Base-by-base conservation (phyloP, 2,113 vertebrate genomes). In the Oryzias curvinotus region DNA sequence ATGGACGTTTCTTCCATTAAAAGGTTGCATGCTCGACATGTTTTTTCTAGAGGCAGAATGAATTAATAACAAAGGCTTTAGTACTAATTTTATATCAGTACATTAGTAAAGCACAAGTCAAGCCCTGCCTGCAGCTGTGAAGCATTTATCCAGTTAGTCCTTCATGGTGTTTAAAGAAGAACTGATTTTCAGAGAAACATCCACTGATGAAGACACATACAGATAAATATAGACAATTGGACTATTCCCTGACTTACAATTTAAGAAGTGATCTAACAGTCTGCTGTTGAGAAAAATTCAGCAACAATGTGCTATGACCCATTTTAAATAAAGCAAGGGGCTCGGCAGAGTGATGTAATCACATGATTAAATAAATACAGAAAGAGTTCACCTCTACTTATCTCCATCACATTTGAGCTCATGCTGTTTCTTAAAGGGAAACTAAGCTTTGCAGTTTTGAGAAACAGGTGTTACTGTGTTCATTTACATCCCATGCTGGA, bases 121-220 rank as follows among this genome's bases (percentile, higher is more conserved):
- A 75, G 64, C 68, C 74, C 68, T 16, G 14, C 23, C 36, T 66
- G 73, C 53, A 10, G n/a, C 76, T 57, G 71, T 19, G 28, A 60
- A 66, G 47, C 44, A 16, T 28, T 26, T 51, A 70, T 60, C 49
- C 58, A 55, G 54, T 60, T 49, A 23, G 14, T 57, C 19, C 49
- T 61, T 62, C 44, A 57, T 73, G 47, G 53, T 77, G 78, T 84
- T 80, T 86, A 89, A 85, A 90, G 79, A 89, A 85, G 75, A 70
- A 30, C 45, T 77, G 60, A 78, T 83, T 85, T 89, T 82, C 63
- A 62, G 47, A 14, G 71, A 87, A 82, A 80, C 75, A 10, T 62
- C 30, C 7, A 0, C 63, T 49, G 69, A 70, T 67, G 68, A 73
- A 53, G 52, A 56, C 68, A 65, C 53, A 52, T n/a, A 41, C 62